Conservation (phyloP, 2,888 invertebrate genomes). For the Lissocephala sabroskyi region DNA sequence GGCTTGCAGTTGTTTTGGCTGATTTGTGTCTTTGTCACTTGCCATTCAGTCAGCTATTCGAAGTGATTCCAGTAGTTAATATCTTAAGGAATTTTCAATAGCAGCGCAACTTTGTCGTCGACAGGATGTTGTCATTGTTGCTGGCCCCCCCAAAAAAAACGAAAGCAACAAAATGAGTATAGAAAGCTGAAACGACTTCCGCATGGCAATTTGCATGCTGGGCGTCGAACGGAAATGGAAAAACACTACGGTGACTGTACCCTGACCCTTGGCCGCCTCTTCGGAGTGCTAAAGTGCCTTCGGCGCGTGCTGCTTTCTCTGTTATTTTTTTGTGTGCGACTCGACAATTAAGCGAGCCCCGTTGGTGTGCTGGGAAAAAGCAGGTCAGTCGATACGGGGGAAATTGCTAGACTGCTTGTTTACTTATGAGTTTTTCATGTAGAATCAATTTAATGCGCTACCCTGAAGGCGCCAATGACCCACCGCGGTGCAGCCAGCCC, state of each 20-base stretch:
- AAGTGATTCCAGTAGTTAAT: conserved; percentile 48
- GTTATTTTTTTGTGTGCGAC: conserved; percentile 13
- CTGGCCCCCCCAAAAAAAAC: not conserved
- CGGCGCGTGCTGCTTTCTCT: not conserved
- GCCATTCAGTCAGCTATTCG: not conserved
- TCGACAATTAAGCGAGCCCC: conserved; percentile 50
- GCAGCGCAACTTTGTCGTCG: conserved; percentile 55
- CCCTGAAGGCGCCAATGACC: conserved; percentile 18
- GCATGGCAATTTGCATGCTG: conserved; percentile 59
- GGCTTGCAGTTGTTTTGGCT: not conserved
- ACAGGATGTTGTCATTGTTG: conserved; percentile 55
- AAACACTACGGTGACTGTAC: conserved; percentile 40
- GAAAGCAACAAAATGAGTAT: conserved; percentile 57
- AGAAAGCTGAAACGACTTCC: conserved; percentile 63
- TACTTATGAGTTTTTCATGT: conserved; percentile 55
- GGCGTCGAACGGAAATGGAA: conserved; percentile 52
- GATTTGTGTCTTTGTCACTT: not conserved
- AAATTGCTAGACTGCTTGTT: conserved; percentile 26
- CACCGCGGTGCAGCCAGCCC: conserved; percentile 37
- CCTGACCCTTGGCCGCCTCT: conserved; percentile 4
- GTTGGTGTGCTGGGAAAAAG: not conserved
- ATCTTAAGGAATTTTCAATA: conserved; percentile 49
- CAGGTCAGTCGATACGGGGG: conserved; percentile 23
- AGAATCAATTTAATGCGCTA: conserved; percentile 48
- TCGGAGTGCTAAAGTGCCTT: too few relatives aligned